Conservation (phyloP, 53 echinoderm and acorn worm genomes). For the Hippasteria phrygiana region DNA sequence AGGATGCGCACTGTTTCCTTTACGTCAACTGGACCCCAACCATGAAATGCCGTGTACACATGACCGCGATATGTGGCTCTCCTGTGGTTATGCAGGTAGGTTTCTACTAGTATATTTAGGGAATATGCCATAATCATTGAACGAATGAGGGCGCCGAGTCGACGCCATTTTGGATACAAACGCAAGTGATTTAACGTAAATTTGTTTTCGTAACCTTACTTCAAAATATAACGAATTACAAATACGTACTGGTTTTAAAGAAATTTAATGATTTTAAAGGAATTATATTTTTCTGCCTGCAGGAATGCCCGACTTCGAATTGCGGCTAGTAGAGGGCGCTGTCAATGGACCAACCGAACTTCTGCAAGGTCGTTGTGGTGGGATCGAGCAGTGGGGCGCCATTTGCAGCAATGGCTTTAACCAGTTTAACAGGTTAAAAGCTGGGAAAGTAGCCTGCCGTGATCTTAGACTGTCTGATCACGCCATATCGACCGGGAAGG, state of each 20-base stretch:
- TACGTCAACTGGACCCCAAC: background rate
- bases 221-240: background rate
- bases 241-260: too few relatives aligned
- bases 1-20: background rate
- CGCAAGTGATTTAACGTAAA: too few relatives aligned
- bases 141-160: background rate
- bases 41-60: background rate
- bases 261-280: background rate
- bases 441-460: constrained; percentile 1
- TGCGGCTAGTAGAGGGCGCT: background rate
- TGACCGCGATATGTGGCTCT: constrained; percentile 29
- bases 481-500: background rate
- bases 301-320: constrained; percentile 38
- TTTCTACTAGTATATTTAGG: background rate
- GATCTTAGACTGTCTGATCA: constrained; percentile 18
- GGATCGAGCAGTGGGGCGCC: constrained; percentile 20
- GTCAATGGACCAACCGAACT: background rate
- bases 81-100: constrained; percentile 41
- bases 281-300: background rate
- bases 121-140: too few relatives aligned
- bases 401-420: constrained; percentile 10
- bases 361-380: constrained; percentile 16
- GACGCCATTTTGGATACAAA: background rate
- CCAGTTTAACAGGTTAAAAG: background rate
- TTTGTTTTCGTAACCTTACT: background rate